Evolutionary conservation across 2,888 invertebrate species (phyloP).

Genomic region (Drosophila subsilvestris): DNA sequence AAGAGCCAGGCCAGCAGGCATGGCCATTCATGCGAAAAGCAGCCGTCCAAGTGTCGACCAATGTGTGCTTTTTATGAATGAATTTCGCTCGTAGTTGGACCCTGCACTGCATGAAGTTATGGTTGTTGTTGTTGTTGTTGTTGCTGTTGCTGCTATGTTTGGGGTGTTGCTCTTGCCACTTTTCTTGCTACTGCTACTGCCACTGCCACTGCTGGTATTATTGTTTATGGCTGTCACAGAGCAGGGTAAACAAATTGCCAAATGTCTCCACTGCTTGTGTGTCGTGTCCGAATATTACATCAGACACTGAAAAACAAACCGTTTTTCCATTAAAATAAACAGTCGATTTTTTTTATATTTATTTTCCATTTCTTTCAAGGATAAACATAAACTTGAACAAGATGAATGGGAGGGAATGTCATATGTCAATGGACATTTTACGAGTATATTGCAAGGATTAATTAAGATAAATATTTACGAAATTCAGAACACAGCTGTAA

Average conservation of each 20-base stretch:
- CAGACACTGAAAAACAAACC: conserved; percentile 19
- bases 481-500: neutral
- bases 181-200: conserved; percentile 9
- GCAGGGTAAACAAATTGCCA: conserved; percentile 59
- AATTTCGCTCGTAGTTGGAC: conserved; percentile 65
- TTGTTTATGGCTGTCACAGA: conserved; percentile 49
- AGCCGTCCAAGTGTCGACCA: conserved; percentile 51
- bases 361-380: conserved; percentile 10
- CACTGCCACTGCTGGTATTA: conserved; percentile 28
- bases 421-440: neutral
- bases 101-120: conserved; percentile 24
- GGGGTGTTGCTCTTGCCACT: conserved; percentile 27
- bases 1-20: conserved; percentile 37
- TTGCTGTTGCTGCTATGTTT: conserved; percentile 28
- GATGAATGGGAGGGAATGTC: neutral
- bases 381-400: conserved; percentile 15
- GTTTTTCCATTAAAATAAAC: conserved; percentile 18
- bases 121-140: conserved; percentile 14
- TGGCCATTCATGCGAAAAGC: conserved; percentile 69
- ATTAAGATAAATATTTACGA: neutral
- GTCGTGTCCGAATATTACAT: conserved; percentile 24
- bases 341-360: conserved; percentile 19
- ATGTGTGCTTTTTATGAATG: conserved; percentile 69
- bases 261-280: conserved; percentile 36
- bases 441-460: neutral